Evolutionary conservation across 1,140 invertebrate genomes (phyloP).

Genomic region (Portunus trituberculatus): DNA sequence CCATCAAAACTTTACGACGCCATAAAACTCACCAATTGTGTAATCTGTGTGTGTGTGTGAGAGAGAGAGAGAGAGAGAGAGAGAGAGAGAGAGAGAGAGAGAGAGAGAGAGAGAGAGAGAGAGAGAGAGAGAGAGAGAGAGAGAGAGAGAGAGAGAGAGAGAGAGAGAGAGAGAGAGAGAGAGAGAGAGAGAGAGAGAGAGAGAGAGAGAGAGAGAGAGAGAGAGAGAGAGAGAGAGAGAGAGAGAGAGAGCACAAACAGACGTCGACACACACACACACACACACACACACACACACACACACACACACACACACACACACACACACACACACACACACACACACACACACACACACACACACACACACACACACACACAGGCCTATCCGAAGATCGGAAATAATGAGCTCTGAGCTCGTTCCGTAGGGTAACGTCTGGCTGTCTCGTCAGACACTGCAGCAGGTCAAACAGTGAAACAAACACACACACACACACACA

Average conservation of each 20-base stretch:
- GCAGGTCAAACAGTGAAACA: no score
- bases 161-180: neutral
- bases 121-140: no score
- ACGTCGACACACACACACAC: neutral
- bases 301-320: neutral
- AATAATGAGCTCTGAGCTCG: no score
- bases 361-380: neutral
- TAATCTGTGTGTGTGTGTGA: constrained; percentile 7
- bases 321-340: neutral
- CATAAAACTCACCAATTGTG: constrained; percentile 22
- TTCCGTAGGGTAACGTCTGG: no score
- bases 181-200: neutral
- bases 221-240: neutral
- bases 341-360: neutral
- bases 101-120: no score
- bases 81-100: no score
- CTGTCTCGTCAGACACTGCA: no score
- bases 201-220: neutral
- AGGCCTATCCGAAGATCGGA: no score
- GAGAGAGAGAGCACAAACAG: neutral
- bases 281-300: neutral
- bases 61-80: neutral
- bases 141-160: neutral
- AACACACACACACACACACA: no score
- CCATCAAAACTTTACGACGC: constrained; percentile 1